Evolutionary conservation across 2,113 vertebrate genomes (phyloP).

Genomic region (human (Homo sapiens)): DNA sequence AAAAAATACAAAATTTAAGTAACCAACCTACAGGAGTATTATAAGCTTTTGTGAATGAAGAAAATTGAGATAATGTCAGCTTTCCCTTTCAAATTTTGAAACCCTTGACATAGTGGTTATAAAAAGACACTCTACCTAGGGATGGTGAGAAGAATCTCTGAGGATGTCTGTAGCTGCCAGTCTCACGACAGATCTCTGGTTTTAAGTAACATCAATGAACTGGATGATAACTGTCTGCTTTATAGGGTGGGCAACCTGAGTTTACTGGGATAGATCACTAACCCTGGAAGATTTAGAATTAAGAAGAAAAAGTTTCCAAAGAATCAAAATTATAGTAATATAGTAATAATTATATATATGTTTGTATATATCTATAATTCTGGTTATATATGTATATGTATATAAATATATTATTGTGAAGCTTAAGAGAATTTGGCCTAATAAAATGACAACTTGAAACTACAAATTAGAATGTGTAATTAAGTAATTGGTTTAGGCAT

Average conservation of each 20-base stretch:
- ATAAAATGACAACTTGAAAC: not conserved
- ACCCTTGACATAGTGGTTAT: not conserved
- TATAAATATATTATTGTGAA: not conserved
- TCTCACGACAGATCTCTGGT: not conserved
- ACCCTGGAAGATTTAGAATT: not conserved
- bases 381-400: not conserved
- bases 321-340: not conserved
- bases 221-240: not conserved
- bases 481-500: not conserved
- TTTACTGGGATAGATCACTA: not conserved
- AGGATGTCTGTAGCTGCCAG: not conserved
- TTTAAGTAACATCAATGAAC: not conserved
- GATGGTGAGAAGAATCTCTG: not conserved
- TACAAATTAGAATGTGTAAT: not conserved
- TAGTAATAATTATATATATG: not conserved
- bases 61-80: not conserved
- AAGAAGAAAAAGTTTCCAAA: not conserved
- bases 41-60: not conserved
- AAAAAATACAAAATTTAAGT: not conserved
- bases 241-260: not conserved
- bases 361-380: not conserved
- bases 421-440: conserved; percentile 17
- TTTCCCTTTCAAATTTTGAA: conserved; percentile 30
- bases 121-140: not conserved
- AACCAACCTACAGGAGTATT: not conserved